Evolutionary conservation across 92 coral and sea anemone genomes (phyloP), one percentile per base, ranked within the genome.

Genomic region (Parazoanthus atlanticus): DNA sequence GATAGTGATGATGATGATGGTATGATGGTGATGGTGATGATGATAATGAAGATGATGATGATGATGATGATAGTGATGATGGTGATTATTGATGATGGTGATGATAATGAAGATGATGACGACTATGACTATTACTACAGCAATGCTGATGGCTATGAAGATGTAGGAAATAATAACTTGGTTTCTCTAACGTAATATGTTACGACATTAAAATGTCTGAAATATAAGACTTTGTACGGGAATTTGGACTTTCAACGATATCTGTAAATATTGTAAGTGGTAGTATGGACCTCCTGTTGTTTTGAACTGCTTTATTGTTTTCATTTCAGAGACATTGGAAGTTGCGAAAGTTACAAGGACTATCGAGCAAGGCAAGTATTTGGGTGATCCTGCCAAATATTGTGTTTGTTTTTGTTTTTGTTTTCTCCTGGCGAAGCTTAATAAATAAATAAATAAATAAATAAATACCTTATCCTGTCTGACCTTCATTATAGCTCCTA

Each of bases 351-450:
- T 3, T 95, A 85, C 66, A 91, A 85, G 80, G 96, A 95, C 79
- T 89, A 87, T 25, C 90, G 81, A 81, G 93, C 98, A 67, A 92
- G 96, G 98, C 92, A 64, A 80, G 89, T 71, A n/a, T n/a, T n/a
- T n/a, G n/a, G n/a, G n/a, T n/a, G n/a, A n/a, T n/a, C n/a, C n/a
- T n/a, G n/a, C n/a, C n/a, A n/a, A n/a, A n/a, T n/a, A n/a, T n/a
- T n/a, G n/a, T n/a, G n/a, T n/a, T n/a, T n/a, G n/a, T n/a, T n/a
- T n/a, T n/a, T n/a, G n/a, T n/a, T n/a, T n/a, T n/a, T n/a, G n/a
- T n/a, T n/a, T n/a, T n/a, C n/a, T n/a, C n/a, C n/a, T n/a, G n/a
- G n/a, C n/a, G n/a, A n/a, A n/a, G n/a, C n/a, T n/a, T n/a, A n/a
- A n/a, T n/a, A n/a, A n/a, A n/a, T n/a, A n/a, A n/a, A n/a, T n/a